Evolutionary conservation across 2,113 vertebrate genomes (phyloP).

Genomic region (Nestor notabilis): DNA sequence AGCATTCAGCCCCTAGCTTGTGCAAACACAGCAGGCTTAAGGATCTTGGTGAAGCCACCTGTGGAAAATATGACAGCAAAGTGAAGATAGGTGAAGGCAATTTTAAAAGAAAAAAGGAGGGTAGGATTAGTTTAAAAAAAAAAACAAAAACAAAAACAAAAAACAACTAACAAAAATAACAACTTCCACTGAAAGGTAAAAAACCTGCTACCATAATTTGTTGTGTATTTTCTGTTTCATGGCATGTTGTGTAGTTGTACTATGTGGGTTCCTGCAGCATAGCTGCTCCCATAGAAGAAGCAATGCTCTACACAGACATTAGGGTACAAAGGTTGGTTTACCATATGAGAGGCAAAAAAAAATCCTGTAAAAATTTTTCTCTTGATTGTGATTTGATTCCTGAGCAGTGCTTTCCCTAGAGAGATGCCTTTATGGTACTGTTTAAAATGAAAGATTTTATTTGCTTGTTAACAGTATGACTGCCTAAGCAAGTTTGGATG

Average conservation of each 20-base stretch:
- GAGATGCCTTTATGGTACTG: neutral
- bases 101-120: neutral
- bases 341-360: neutral
- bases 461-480: neutral
- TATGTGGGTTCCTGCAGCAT: neutral
- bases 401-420: neutral
- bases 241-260: neutral
- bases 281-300: neutral
- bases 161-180: neutral
- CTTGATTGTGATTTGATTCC: neutral
- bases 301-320: neutral
- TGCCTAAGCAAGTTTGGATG: neutral
- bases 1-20: neutral
- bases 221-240: neutral
- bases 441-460: neutral
- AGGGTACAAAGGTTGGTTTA: neutral
- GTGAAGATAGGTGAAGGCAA: neutral
- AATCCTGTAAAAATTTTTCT: neutral
- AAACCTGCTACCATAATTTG: neutral
- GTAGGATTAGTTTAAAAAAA: neutral
- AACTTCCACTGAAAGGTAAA: neutral
- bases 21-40: neutral
- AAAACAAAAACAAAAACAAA: too few relatives aligned
- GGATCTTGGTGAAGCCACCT: neutral
- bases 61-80: neutral